Evolutionary conservation across 1,140 invertebrate species (phyloP), one percentile per base, ranked within the genome.

Genomic region (Pogonus chalceus): DNA sequence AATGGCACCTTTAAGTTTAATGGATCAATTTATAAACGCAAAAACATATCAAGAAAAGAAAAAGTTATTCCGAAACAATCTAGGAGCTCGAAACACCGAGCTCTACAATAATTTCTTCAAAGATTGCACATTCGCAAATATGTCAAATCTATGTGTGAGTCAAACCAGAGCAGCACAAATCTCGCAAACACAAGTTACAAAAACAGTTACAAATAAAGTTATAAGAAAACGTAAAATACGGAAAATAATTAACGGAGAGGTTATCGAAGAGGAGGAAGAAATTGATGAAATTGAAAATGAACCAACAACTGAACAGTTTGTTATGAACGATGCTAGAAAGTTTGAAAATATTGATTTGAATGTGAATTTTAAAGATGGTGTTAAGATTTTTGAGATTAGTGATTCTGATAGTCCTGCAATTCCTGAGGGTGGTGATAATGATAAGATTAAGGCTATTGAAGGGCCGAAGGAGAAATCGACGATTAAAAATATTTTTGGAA

Each of bases 291-390:
- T 18, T 12, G 37, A 43, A 16, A 12, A 9, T 18, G 37, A 43
- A 43, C 37, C 37, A 43, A 43, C 37, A 43, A 43, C 37, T 3
- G 37, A 43, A 43, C 37, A 43, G 7, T 12, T 43, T 43, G 9
- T 12, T 12, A 18, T 43, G 18, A 16, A 43, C 7, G 18, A 7
- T 3, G 18, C 7, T 43, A 12, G 9, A 4, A 18, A 43, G 7
- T 43, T 16, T 3, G 4, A 4, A 12, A 9, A 4, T 4, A 12
- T 16, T 12, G 9, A 18, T 10, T 10, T 43, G 9, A 43, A 16
- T 43, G 9, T 18, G n/a, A n/a, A n/a, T n/a, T n/a, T n/a, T n/a
- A n/a, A n/a, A n/a, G n/a, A n/a, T 18, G 37, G 18, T 43, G 37
- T 7, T 4, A 9, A 43, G 18, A 43, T 10, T 12, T 43, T 43